A percentile compares a stretch with the other conserved stretches of the same genome.
Conservation (phyloP, 2,113 vertebrate genomes). For the Abramis brama region DNA sequence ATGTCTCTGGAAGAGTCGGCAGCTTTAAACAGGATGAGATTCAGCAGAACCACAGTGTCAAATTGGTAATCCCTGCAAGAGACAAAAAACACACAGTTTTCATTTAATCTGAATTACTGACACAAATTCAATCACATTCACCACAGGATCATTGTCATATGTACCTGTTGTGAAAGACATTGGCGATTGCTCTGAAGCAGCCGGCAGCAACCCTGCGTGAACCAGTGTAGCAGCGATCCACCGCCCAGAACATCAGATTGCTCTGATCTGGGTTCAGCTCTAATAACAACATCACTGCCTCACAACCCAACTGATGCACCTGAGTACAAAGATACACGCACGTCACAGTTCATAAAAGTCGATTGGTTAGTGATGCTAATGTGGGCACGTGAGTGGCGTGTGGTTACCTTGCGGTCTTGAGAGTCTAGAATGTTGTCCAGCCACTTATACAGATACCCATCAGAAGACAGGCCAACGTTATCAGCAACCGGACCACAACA, state of each 20-base stretch:
- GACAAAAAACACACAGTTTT: slow-evolving; percentile 20
- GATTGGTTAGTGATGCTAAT: background rate
- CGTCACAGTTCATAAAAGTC: background rate
- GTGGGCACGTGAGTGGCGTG: background rate
- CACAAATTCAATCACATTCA: background rate
- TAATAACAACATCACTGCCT: slow-evolving; percentile 93
- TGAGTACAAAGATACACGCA: slow-evolving; percentile 59
- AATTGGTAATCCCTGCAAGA: slow-evolving; percentile 93
- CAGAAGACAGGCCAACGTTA: slow-evolving; percentile 96
- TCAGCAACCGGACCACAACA: slow-evolving; percentile 98
- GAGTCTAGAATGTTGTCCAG: slow-evolving; percentile 99
- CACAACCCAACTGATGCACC: slow-evolving; percentile 97
- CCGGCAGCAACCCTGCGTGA: slow-evolving; percentile 91
- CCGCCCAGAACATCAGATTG: slow-evolving; percentile 98
- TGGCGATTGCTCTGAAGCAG: slow-evolving; percentile 97
- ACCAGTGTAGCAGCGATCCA: slow-evolving; percentile 97
- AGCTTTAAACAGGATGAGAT: slow-evolving; percentile 97
- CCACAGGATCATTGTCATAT: background rate
- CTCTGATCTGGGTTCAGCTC: slow-evolving; percentile 98
- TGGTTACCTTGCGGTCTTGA: slow-evolving; percentile 92
- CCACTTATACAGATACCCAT: slow-evolving; percentile 99
- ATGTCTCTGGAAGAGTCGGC: slow-evolving; percentile 95
- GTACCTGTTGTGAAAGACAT: slow-evolving; percentile 96
- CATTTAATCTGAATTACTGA: background rate
- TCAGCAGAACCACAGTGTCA: slow-evolving; percentile 97